Percentiles rank a stretch among this genome's conserved stretches.
phyloP scores from a whole-genome alignment of 2,113 vertebrate genomes.

The Ariopsis seemanni region DNA sequence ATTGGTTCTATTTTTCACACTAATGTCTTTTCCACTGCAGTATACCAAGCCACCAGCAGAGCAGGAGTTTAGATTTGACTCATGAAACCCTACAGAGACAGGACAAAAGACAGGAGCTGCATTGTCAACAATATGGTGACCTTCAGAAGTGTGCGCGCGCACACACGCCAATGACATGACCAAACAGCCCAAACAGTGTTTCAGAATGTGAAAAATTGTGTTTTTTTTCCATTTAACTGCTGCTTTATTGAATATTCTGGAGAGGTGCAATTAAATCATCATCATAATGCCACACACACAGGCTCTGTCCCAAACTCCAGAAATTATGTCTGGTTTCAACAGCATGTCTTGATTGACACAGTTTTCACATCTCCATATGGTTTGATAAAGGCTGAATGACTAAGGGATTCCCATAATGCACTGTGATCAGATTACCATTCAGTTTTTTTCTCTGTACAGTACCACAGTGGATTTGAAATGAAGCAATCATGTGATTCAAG shows the following conservation, averaged over 20 bases:
- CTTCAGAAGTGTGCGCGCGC: not conserved
- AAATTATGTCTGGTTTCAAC: no score
- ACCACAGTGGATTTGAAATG: no score
- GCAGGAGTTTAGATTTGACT: not conserved
- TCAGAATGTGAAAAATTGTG: not conserved
- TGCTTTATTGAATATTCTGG: not conserved
- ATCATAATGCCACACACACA: not conserved
- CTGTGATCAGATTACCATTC: no score
- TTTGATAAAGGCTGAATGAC: no score
- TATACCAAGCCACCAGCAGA: not conserved
- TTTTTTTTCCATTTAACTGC: not conserved
- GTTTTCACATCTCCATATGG: no score
- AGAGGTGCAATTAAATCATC: not conserved
- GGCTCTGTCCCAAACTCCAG: no score
- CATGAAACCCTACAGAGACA: not conserved
- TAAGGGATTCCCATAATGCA: no score
- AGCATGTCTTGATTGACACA: no score
- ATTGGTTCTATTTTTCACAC: not conserved
- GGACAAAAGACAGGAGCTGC: constrained; percentile 31
- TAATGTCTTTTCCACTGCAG: not conserved
- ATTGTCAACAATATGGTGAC: constrained; percentile 9
- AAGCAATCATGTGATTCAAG: no score
- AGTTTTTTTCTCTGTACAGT: no score
- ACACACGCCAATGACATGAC: not conserved
- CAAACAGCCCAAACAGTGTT: not conserved